Conservation (phyloP, 1,140 invertebrate species). For the Riptortus pedestris region DNA sequence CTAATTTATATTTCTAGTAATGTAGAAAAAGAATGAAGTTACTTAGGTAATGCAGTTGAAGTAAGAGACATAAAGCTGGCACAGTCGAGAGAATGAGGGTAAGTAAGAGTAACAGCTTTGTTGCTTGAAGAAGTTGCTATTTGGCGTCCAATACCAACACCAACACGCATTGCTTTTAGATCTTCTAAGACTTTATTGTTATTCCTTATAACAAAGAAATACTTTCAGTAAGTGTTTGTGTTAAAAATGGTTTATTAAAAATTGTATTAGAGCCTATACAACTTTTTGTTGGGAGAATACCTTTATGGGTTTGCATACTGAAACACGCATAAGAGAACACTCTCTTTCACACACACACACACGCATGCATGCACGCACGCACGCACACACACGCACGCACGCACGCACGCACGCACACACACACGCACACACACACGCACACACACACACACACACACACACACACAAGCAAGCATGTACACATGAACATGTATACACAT, state of each 20-base stretch:
- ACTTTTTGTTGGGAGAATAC: not conserved
- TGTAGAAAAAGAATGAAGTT: constrained; percentile 20
- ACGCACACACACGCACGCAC: no score
- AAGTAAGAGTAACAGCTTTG: constrained; percentile 44
- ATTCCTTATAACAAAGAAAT: not conserved
- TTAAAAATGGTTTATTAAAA: not conserved
- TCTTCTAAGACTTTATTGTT: constrained; percentile 39
- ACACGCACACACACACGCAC: no score
- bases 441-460: no score
- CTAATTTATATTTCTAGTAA: not conserved
- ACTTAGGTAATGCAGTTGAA: constrained; percentile 62
- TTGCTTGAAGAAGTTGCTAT: constrained; percentile 49
- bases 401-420: no score
- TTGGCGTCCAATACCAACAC: constrained; percentile 55
- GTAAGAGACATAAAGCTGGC: constrained; percentile 59
- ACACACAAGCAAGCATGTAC: no score
- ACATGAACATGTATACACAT: no score
- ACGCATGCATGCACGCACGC: no score
- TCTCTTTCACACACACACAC: no score
- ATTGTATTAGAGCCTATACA: not conserved
- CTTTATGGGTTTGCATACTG: not conserved
- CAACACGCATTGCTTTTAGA: constrained; percentile 40
- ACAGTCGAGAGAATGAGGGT: constrained; percentile 55
- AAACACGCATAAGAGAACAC: no score
- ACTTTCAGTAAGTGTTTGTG: not conserved